phyloP scores from a whole-genome alignment of 2,113 vertebrate species.

The Polyodon spathula region DNA sequence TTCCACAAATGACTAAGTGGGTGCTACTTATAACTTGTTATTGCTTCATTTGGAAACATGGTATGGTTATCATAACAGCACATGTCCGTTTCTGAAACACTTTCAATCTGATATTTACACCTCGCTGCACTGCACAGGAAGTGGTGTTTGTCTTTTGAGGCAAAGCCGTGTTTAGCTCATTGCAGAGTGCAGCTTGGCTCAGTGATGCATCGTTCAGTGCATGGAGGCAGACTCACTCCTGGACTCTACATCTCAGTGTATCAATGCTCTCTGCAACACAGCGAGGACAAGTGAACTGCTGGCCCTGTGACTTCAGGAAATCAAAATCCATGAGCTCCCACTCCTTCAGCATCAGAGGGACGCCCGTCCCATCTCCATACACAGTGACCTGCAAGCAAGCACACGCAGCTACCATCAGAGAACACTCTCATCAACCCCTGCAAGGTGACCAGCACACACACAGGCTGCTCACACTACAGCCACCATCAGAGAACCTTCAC shows the following conservation, averaged over 20 bases:
- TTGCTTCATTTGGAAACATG: no score
- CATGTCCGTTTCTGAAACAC: no score
- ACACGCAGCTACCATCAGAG: neutral
- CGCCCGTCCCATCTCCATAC: slow-evolving; percentile 50
- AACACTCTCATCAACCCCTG: no score
- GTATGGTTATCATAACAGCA: no score
- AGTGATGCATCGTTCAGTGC: no score
- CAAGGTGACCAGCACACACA: neutral
- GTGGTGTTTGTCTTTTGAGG: no score
- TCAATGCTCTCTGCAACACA: slow-evolving; percentile 48
- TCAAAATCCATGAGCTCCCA: slow-evolving; percentile 54
- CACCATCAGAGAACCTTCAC: no score
- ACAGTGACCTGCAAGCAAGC: slow-evolving; percentile 45
- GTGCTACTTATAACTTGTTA: no score
- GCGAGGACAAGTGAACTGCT: slow-evolving; percentile 38
- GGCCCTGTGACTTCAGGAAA: slow-evolving; percentile 44
- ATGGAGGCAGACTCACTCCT: slow-evolving; percentile 29
- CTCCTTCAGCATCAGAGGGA: slow-evolving; percentile 48
- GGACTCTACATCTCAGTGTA: slow-evolving; percentile 30
- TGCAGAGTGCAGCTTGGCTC: no score
- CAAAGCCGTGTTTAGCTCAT: no score
- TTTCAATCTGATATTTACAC: no score
- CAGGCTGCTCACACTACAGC: neutral
- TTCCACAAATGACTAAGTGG: no score
- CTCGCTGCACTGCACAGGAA: neutral